Evolutionary conservation across 2,113 vertebrate genomes (phyloP).

Genomic region (Nipponia nippon): DNA sequence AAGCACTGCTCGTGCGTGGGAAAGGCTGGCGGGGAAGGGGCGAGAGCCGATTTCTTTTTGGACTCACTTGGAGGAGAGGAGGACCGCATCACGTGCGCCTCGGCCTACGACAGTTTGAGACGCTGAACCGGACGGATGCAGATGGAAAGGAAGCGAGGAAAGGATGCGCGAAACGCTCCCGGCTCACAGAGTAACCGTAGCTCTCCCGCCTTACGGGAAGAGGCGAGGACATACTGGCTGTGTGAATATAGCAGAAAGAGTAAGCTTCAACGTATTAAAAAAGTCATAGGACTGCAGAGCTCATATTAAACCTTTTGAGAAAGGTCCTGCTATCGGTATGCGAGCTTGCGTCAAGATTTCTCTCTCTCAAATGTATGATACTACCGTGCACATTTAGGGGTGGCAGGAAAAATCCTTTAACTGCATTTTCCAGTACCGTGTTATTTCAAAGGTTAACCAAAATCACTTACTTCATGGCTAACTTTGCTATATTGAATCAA

Average conservation of each 20-base stretch:
- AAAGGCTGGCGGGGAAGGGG: background rate
- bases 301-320: background rate
- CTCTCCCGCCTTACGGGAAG: background rate
- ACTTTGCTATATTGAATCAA: slow-evolving; percentile 52
- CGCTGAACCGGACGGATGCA: background rate
- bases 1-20: background rate
- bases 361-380: background rate
- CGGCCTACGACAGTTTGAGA: background rate
- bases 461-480: slow-evolving; percentile 51
- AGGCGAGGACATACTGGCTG: background rate
- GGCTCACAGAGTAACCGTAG: background rate
- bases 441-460: slow-evolving; percentile 48
- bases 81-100: background rate
- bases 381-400: background rate
- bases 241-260: background rate
- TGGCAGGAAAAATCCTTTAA: background rate
- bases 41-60: background rate
- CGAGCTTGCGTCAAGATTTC: background rate
- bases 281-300: background rate
- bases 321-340: background rate
- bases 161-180: background rate
- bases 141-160: background rate
- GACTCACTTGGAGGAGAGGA: background rate
- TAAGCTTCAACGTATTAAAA: background rate
- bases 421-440: background rate